These are phyloP conservation scores for Tetragonula clypearis DNA, from an alignment of 1,140 invertebrate species.

Conservation along the genomic window DNA sequence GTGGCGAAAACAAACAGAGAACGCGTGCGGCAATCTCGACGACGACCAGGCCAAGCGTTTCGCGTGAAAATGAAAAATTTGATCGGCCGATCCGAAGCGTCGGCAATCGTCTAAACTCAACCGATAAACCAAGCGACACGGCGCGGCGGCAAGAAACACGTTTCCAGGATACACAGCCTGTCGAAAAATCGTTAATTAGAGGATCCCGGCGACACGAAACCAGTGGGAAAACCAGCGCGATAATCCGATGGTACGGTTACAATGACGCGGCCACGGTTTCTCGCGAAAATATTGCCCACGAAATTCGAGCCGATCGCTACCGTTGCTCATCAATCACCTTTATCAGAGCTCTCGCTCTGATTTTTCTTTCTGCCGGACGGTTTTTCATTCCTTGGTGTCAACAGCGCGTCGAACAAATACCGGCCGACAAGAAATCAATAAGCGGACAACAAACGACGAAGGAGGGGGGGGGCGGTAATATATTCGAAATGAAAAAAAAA, in stretches of 20 bases:
- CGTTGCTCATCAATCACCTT: constrained; percentile 67
- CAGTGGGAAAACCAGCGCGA: constrained; percentile 20
- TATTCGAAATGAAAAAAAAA: constrained; percentile 39
- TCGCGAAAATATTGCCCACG: constrained; percentile 60
- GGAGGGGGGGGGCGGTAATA: constrained; percentile 16
- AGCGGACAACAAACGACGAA: constrained; percentile 28
- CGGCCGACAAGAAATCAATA: constrained; percentile 57
- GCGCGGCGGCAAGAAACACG: too few relatives aligned
- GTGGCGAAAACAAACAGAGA: not conserved
- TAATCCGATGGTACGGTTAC: constrained; percentile 27
- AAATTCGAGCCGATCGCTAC: constrained; percentile 63
- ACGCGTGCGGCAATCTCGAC: not conserved
- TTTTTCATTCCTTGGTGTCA: constrained; percentile 43
- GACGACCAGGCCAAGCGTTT: too few relatives aligned
- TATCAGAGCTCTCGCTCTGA: constrained; percentile 47
- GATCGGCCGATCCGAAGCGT: constrained; percentile 24
- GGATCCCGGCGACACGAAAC: constrained; percentile 58
- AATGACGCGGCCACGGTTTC: constrained; percentile 24
- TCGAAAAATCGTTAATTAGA: constrained; percentile 58
- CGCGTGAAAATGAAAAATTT: not conserved
- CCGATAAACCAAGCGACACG: not conserved
- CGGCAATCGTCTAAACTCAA: not conserved
- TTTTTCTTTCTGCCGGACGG: constrained; percentile 32
- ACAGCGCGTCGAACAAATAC: constrained; percentile 43
- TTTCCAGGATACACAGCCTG: too few relatives aligned